These are phyloP conservation scores for Tinea semifulvella DNA, from an alignment of 2,888 invertebrate genomes.

Conservation along the genomic window DNA sequence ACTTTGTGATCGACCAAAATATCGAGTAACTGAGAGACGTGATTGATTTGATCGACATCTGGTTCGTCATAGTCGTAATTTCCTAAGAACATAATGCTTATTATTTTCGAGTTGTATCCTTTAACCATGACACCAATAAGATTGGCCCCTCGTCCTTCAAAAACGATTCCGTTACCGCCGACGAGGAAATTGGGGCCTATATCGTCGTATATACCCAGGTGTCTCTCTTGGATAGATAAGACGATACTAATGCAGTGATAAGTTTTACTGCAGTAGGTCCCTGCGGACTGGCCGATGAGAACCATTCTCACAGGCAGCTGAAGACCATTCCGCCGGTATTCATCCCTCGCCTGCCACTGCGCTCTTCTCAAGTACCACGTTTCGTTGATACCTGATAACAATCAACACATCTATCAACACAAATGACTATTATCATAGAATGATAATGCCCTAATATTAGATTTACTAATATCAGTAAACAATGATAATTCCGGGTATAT, in stretches of 20 bases:
- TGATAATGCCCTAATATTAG: too few species aligned
- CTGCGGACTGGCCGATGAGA: constrained; percentile 43
- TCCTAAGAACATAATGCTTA: constrained; percentile 48
- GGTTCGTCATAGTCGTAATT: constrained; percentile 32
- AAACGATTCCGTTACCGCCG: constrained; percentile 39
- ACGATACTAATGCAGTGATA: constrained; percentile 36
- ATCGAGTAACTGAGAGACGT: constrained; percentile 33
- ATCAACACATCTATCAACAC: too few species aligned
- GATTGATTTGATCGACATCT: constrained; percentile 31
- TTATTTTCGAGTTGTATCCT: constrained; percentile 33
- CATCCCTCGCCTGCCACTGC: constrained; percentile 48
- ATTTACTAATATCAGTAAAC: too few species aligned
- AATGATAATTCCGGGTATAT: too few species aligned
- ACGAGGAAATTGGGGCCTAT: constrained; percentile 51
- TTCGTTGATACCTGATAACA: constrained; percentile 38
- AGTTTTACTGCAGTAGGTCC: constrained; percentile 29
- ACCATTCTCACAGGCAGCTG: constrained; percentile 36
- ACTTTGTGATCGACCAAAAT: constrained; percentile 30
- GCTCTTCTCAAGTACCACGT: constrained; percentile 49
- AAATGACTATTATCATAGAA: neutral
- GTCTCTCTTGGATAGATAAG: constrained; percentile 33
- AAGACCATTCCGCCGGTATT: constrained; percentile 30
- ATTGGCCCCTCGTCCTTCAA: constrained; percentile 51
- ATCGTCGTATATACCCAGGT: constrained; percentile 33
- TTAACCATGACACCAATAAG: constrained; percentile 37